Base-by-base conservation (phyloP, 2,888 invertebrate species). In the Sphinx pinastri region DNA sequence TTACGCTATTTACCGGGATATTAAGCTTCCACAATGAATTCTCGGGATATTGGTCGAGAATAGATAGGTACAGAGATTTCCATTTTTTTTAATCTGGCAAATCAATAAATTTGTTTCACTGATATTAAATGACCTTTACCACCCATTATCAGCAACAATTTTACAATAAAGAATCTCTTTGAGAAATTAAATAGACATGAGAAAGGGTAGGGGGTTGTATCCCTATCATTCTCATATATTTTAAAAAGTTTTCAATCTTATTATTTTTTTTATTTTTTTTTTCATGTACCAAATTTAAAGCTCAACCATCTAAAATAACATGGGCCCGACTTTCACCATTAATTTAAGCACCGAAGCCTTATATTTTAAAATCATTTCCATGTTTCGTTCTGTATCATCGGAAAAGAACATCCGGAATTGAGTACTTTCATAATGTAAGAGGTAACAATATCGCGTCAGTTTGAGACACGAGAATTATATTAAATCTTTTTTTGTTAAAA, bases 201-300 rank as follows among this genome's bases (percentile, higher is more conserved):
- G 38, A 7, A 38, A 38, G 8, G 4, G 38, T 0, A 38, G 8
- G 38, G 38, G 38, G 38, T 38, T 38, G 38, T 38, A 38, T 3
- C 2, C 8, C 38, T 38, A 5, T 8, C 8, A 3, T 38, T 7
- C 38, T 38, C 38, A 8, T 38, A 38, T 8, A 38, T 38, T 38
- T 7, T 7, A 38, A 38, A 38, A 38, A 5, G 8, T 7, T 38
- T 25, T 25, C 1, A 25, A 25, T 25, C 25, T 7, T 38, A 2
- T 2, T 4, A 38, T 38, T 5, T 38, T 38, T 38, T 54, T 31
- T n/a, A 45, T 45, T 47, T 45, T 45, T 25, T 2, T 25, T 25
- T 25, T 25, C 1, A 68, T 25, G 57, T 47, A 79, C 78, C 78
- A 78, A 76, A 77, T 73, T 72, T 72, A 77, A 76, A 73, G 4